Evolutionary conservation across 37 sponge, comb jelly and placozoan species (phyloP).

Genomic region (Agelas oroides): DNA sequence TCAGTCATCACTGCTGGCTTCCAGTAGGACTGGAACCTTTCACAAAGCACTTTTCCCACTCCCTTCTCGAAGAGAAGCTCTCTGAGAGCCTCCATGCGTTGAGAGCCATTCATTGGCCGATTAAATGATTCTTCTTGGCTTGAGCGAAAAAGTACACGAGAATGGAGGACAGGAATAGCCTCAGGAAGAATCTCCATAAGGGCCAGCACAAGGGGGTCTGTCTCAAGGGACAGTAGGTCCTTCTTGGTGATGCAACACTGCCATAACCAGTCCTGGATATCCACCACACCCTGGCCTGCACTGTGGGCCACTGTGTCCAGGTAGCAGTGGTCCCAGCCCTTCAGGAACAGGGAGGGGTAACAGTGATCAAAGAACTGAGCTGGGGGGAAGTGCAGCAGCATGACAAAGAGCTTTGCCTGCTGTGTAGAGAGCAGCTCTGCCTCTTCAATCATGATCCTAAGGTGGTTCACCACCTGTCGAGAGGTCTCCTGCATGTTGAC

Average conservation of each 20-base stretch:
- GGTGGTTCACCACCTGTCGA: constrained; percentile 71
- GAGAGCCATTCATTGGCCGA: constrained; percentile 36
- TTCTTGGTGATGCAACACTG: constrained; percentile 43
- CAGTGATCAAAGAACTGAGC: constrained; percentile 69
- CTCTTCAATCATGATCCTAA: constrained; percentile 88
- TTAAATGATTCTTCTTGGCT: constrained; percentile 43
- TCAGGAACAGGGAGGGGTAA: constrained; percentile 89
- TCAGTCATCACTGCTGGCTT: constrained; percentile 71
- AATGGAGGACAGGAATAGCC: constrained; percentile 46
- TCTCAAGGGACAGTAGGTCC: not conserved
- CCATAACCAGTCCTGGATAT: constrained; percentile 67
- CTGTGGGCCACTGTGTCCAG: constrained; percentile 79
- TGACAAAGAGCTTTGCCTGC: constrained; percentile 64
- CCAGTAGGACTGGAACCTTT: constrained; percentile 76
- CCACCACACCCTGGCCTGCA: constrained; percentile 29
- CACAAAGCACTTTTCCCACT: constrained; percentile 64
- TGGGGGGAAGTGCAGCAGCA: constrained; percentile 90
- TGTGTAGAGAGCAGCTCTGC: constrained; percentile 31
- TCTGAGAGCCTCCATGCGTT: constrained; percentile 40
- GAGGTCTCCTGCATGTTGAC: constrained; percentile 71
- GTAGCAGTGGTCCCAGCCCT: constrained; percentile 90
- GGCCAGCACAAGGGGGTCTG: constrained; percentile 28
- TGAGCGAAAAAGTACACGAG: constrained; percentile 47
- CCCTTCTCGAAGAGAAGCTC: constrained; percentile 54
- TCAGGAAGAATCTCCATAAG: constrained; percentile 31